Base-by-base conservation (phyloP, 2,797 vertebrate genomes). In the Steatocranus sp. region DNA sequence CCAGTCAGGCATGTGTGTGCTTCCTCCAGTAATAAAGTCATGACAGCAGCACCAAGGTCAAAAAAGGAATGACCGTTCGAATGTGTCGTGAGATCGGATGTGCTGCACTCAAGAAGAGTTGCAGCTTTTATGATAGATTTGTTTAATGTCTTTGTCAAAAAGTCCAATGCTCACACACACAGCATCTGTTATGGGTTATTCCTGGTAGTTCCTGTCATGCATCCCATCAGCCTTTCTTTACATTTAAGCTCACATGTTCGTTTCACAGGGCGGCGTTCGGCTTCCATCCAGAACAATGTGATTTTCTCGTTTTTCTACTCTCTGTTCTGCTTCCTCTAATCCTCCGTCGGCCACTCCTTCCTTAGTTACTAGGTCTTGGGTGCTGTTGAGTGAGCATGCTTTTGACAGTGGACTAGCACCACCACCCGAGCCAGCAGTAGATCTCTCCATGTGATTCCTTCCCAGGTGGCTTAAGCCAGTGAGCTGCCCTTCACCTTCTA, bases 181-280 rank as follows among this genome's bases (percentile, higher is more conserved):
- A 23, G n/a, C 27, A 43, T 27, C 23, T 54, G 49, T 58, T 53
- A 20, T 2, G 3, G 14, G 18, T 68, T 41, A 25, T 66, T 76
- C 51, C 80, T 15, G 63, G 17, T 23, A 50, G 34, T 20, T 36
- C 17, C 74, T 66, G 20, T 30, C 75, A 41, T 56, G 43, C 36
- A 76, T 81, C 11, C 68, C n/a, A 1, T 56, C 12, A n/a, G 10
- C 27, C 32, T 56, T 27, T 12, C 36, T 43, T 51, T 53, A 3
- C 2, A 27, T 46, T 76, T 48, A 11, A 58, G n/a, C 91, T 99
- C 95, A 99, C 98, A 99, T 99, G 95, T 97, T 98, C 43, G 97
- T 98, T 96, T 99, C 98, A 1, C 98, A 97, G 80, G 97, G 97
- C 2, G 97, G 96, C 82, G 97, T 97, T 76, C 95, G 95, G 90